Conservation (phyloP, 2,113 vertebrate species). For the Petroica traversi region DNA sequence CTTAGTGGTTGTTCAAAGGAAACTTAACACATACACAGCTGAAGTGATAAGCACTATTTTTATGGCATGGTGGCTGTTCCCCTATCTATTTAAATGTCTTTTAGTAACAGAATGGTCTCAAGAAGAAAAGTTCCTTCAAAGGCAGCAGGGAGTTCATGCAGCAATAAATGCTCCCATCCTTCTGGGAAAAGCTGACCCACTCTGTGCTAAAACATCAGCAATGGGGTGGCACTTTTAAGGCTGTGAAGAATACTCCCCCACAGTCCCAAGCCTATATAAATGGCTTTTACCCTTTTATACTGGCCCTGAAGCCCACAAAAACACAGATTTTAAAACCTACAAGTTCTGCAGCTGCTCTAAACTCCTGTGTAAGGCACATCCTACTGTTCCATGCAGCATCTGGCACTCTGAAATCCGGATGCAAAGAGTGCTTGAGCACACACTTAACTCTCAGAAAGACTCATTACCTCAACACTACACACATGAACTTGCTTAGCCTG, state of each 20-base stretch:
- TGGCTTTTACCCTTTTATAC: neutral
- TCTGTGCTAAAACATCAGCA: neutral
- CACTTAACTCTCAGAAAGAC: neutral
- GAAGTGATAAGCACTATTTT: neutral
- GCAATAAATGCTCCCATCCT: neutral
- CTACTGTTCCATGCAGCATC: neutral
- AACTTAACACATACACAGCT: neutral
- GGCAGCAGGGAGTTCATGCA: neutral
- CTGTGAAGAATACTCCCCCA: neutral
- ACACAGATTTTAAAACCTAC: neutral
- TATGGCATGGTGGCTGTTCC: neutral
- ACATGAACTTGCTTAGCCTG: neutral
- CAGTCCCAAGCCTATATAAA: neutral
- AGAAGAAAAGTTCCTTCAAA: neutral
- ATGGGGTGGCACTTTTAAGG: neutral
- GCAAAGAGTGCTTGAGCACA: neutral
- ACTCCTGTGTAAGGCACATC: fast-evolving
- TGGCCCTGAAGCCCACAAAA: neutral
- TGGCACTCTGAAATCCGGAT: neutral
- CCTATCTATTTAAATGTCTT: neutral
- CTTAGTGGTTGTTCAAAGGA: neutral
- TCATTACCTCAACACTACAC: neutral
- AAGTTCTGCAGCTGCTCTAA: neutral
- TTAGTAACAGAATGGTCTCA: neutral
- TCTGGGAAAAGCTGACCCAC: neutral